phyloP scores from a whole-genome alignment of 2,113 vertebrate species.

The Ceuthmochares aereus region DNA sequence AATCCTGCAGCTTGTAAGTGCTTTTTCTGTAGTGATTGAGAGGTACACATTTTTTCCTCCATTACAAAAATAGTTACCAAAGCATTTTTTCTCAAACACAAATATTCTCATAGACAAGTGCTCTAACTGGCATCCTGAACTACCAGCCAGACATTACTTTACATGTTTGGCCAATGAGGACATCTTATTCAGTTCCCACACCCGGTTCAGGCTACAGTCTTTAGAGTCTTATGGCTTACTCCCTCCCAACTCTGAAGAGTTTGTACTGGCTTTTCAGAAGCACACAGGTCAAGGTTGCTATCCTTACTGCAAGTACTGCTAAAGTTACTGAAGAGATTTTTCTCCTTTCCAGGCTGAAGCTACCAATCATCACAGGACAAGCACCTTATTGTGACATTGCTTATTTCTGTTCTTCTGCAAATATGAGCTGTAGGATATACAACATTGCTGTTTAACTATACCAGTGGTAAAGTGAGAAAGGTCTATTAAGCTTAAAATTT shows the following conservation, averaged over 20 bases:
- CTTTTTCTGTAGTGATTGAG: not conserved
- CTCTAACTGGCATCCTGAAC: not conserved
- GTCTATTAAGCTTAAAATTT: not conserved
- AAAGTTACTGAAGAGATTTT: not conserved
- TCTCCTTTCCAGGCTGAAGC: not conserved
- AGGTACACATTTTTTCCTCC: not conserved
- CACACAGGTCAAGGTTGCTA: not conserved
- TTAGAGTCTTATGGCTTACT: not conserved
- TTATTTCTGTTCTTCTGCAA: not conserved
- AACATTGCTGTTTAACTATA: not conserved
- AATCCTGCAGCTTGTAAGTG: not conserved
- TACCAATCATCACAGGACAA: not conserved
- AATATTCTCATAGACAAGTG: not conserved
- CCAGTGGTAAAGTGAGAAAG: not conserved
- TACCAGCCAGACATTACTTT: not conserved
- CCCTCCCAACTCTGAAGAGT: not conserved
- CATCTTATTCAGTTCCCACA: not conserved
- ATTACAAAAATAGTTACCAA: not conserved
- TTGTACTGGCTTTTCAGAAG: not conserved
- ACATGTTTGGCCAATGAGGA: not conserved
- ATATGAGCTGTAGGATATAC: not conserved
- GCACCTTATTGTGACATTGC: accelerated
- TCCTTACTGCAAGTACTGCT: not conserved
- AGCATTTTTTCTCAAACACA: not conserved
- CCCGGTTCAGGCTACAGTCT: not conserved